Conservation (phyloP, 2,113 vertebrate genomes). For the Salvelinus namaycush region DNA sequence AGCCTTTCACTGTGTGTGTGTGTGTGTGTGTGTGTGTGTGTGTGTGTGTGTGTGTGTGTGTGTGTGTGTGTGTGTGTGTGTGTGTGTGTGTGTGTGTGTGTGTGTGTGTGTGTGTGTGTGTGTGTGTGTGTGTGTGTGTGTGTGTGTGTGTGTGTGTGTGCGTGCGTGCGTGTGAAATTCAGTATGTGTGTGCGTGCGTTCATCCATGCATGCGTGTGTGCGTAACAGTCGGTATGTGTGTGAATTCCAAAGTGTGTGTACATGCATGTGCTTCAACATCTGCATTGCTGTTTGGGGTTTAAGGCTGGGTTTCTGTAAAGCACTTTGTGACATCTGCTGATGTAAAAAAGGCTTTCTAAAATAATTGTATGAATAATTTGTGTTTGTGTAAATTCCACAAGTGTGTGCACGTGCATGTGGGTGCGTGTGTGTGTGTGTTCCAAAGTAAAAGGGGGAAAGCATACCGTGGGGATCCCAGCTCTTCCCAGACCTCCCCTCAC, state of each 20-base stretch:
- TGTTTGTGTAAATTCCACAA: neutral
- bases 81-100: neutral
- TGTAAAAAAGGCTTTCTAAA: too few species aligned
- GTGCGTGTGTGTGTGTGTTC: neutral
- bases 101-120: neutral
- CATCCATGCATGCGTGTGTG: neutral
- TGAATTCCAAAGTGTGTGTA: neutral
- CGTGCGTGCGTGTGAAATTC: neutral
- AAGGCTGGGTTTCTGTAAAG: too few species aligned
- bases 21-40: slow-evolving; percentile 1
- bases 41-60: slow-evolving; percentile 1
- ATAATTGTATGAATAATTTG: neutral
- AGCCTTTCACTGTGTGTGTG: slow-evolving; percentile 69
- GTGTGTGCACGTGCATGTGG: too few species aligned
- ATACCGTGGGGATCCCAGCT: slow-evolving; percentile 64
- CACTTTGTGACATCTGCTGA: too few species aligned
- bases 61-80: neutral
- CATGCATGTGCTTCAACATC: neutral
- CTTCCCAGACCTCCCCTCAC: slow-evolving; percentile 74
- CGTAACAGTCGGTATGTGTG: too few species aligned
- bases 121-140: neutral
- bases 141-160: neutral
- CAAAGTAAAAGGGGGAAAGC: slow-evolving; percentile 25
- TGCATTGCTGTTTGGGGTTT: too few species aligned
- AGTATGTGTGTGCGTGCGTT: neutral